These are phyloP conservation scores for Zingel zingel DNA, from an alignment of 2,113 vertebrate species.

Conservation along the genomic window DNA sequence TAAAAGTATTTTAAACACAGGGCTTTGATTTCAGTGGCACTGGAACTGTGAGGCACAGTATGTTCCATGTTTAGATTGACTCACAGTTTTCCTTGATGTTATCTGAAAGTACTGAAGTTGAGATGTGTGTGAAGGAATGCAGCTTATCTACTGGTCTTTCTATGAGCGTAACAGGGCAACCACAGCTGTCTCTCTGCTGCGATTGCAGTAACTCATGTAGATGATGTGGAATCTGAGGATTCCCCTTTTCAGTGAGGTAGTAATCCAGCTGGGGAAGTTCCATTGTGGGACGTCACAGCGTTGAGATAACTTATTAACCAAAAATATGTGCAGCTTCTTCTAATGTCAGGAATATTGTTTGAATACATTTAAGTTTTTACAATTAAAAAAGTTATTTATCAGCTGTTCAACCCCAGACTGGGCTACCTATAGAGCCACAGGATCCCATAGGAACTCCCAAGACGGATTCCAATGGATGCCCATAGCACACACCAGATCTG, in stretches of 20 bases:
- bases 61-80: slow-evolving; percentile 26
- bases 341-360: not conserved
- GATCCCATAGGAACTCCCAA: no score
- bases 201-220: slow-evolving; percentile 35
- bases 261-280: slow-evolving; percentile 56
- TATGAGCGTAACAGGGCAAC: slow-evolving; percentile 49
- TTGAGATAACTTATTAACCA: slow-evolving; percentile 11
- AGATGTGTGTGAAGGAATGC: slow-evolving; percentile 24
- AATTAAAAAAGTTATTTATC: no score
- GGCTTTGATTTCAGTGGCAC: not conserved
- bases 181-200: slow-evolving; percentile 14
- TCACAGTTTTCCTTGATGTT: slow-evolving; percentile 15
- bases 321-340: not conserved
- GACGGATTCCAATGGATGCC: no score
- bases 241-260: not conserved
- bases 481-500: no score
- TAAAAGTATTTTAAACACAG: not conserved
- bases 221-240: slow-evolving; percentile 34
- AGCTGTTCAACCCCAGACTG: no score
- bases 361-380: not conserved
- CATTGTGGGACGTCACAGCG: slow-evolving; percentile 10
- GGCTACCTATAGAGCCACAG: no score
- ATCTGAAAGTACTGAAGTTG: slow-evolving; percentile 24
- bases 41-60: not conserved
- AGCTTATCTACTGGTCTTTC: slow-evolving; percentile 55